phyloP scores from a whole-genome alignment of 2,113 vertebrate genomes.

The Neofelis nebulosa region DNA sequence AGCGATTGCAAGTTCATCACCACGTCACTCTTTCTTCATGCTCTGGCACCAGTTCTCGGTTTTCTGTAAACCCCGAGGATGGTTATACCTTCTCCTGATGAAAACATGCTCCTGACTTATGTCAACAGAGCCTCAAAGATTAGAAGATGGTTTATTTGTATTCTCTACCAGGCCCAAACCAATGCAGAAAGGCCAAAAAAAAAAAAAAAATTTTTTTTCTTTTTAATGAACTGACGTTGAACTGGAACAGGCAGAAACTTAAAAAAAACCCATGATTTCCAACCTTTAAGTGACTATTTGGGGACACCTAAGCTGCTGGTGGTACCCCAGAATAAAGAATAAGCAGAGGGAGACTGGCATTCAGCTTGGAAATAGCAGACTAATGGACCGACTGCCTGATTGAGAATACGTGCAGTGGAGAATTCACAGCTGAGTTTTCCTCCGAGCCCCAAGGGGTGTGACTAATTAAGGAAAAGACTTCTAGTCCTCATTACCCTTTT shows the following conservation, averaged over 20 bases:
- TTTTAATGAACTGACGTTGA: not conserved
- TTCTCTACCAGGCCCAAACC: not conserved
- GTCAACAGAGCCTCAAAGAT: not conserved
- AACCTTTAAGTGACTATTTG: not conserved
- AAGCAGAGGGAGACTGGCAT: not conserved
- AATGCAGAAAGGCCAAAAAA: not conserved
- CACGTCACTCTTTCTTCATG: not conserved
- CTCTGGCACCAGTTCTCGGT: not conserved
- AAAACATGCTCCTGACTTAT: not conserved
- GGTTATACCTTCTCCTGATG: not conserved
- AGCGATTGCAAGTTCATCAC: not conserved
- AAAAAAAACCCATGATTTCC: not conserved
- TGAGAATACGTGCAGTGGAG: not conserved
- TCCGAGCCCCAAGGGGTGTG: not conserved
- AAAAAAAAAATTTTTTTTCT: not conserved
- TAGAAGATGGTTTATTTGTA: not conserved
- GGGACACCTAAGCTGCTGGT: not conserved
- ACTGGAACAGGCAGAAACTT: slow-evolving; percentile 26
- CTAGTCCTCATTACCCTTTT: not conserved
- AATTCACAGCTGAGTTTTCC: not conserved
- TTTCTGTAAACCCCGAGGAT: not conserved
- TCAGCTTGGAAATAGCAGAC: not conserved
- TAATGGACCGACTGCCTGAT: not conserved
- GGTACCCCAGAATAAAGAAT: not conserved
- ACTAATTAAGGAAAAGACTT: slow-evolving; percentile 18